A percentile compares a stretch with the other conserved stretches of the same genome.
Conservation (phyloP, 2,888 invertebrate genomes). For the Ferdinandea cuprea region DNA sequence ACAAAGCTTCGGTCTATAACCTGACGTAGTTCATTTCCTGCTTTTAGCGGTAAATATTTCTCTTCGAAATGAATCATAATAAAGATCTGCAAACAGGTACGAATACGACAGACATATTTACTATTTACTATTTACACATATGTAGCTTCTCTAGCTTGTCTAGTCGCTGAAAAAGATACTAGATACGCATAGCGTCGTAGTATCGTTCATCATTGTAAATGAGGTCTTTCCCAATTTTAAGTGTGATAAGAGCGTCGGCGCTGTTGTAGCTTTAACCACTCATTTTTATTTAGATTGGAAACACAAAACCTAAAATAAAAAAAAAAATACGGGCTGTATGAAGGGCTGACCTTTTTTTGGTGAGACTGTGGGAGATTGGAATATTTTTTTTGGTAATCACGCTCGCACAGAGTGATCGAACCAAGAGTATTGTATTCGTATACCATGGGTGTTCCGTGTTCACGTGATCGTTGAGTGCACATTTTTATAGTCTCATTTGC, state of each 20-base stretch:
- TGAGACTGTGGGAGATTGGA: conserved; percentile 58
- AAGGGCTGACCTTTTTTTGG: conserved; percentile 72
- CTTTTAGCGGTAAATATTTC: conserved; percentile 11
- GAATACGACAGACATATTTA: not conserved
- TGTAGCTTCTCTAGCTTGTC: conserved; percentile 1
- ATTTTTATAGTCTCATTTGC: conserved; percentile 41
- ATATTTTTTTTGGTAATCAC: conserved; percentile 61
- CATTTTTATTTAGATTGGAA: conserved; percentile 53
- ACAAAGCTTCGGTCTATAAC: conserved; percentile 13
- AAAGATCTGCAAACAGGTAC: conserved; percentile 28
- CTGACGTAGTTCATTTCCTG: conserved; percentile 33
- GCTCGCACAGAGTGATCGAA: conserved; percentile 57
- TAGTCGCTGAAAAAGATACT: conserved; percentile 10
- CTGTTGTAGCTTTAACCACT: not conserved
- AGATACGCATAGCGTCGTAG: not conserved
- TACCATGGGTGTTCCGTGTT: conserved; percentile 51
- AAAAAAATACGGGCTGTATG: conserved; percentile 20
- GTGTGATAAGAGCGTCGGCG: conserved; percentile 35
- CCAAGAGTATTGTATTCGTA: conserved; percentile 3
- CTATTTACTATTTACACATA: conserved; percentile 12
- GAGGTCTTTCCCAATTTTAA: conserved; percentile 9
- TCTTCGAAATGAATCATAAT: not conserved
- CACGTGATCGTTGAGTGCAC: conserved; percentile 68
- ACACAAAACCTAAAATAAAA: conserved; percentile 1
- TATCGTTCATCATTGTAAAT: not conserved